phyloP scores from a whole-genome alignment of 1,140 invertebrate species.

The Ips nitidus region DNA sequence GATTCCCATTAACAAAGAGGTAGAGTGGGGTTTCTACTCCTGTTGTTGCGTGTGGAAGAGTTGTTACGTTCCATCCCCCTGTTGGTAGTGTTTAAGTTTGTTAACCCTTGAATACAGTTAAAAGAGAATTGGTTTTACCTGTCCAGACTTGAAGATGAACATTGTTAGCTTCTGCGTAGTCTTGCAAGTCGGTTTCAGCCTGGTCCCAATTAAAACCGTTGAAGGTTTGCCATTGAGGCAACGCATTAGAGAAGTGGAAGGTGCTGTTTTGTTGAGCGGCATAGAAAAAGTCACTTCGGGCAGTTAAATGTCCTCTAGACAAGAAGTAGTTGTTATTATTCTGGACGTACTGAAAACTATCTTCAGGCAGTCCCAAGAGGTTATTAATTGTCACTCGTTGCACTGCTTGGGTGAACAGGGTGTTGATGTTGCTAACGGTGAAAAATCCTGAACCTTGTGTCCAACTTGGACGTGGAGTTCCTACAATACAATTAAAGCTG shows the following conservation, averaged over 20 bases:
- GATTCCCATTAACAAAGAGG: constrained; percentile 52
- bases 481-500: not conserved
- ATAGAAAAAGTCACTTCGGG: constrained; percentile 66
- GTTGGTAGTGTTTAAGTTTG: constrained; percentile 37
- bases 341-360: constrained; percentile 43
- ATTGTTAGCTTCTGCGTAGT: constrained; percentile 45
- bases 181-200: constrained; percentile 53
- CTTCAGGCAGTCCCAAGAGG: constrained; percentile 45
- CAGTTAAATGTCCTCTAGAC: constrained; percentile 67
- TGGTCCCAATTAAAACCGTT: constrained; percentile 60
- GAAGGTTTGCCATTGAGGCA: constrained; percentile 61
- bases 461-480: constrained; percentile 48
- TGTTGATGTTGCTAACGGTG: constrained; percentile 43
- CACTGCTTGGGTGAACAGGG: constrained; percentile 40
- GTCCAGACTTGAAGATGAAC: constrained; percentile 57
- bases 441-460: constrained; percentile 38
- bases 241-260: constrained; percentile 60
- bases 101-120: not conserved
- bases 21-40: constrained; percentile 54
- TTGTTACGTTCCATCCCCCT: constrained; percentile 58
- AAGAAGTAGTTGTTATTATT: constrained; percentile 61
- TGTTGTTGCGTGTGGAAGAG: constrained; percentile 45
- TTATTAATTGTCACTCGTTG: constrained; percentile 45
- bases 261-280: constrained; percentile 64
- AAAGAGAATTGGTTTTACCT: not conserved